Base-by-base conservation (phyloP, 2,888 invertebrate genomes). In the Emmelina monodactyla region DNA sequence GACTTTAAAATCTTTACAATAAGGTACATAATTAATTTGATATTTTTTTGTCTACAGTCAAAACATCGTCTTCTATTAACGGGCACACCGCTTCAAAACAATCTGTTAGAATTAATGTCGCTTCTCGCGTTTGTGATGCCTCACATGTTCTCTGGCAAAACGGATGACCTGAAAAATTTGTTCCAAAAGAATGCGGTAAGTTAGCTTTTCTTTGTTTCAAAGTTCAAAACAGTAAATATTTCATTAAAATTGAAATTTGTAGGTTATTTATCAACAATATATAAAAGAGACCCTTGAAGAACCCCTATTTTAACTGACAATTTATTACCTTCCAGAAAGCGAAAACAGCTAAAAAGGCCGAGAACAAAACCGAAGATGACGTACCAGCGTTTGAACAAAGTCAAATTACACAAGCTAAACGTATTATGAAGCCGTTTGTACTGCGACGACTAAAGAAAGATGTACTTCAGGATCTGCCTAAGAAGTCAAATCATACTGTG, bases 41-140 rank as follows among this genome's bases (percentile, higher is more conserved):
- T n/a, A n/a, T n/a, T n/a, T n/a, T n/a, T n/a, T n/a, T n/a, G n/a
- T n/a, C n/a, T 75, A 11, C 63, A 91, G 88, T 92, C 95, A 0
- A 85, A 88, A 51, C 88, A 91, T 62, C 85, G 97, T 19, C 85
- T 97, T 22, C 79, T 98, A 9, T 71, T 98, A 14, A 98, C 97
- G 0, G 98, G 97, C 2, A 98, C 97, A 0, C 97, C 97, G 0
- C 78, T 98, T 2, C 97, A 98, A 70, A 98, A 98, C 73, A 97
- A 97, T 67, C 80, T 98, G 22, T 67, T 97, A 30, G 97, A 98
- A 68, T 78, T 98, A 43, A 97, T 98, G 91, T 97, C 97, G 0
- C 73, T 98, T 22, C 82, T 98, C 13, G 92, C 93, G 53, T 98
- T 98, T 65, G 94, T 97, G 15, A 96, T 97, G 95, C 97, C 97